phyloP scores from a whole-genome alignment of 2,888 invertebrate species.

The Mythimna ferrago region DNA sequence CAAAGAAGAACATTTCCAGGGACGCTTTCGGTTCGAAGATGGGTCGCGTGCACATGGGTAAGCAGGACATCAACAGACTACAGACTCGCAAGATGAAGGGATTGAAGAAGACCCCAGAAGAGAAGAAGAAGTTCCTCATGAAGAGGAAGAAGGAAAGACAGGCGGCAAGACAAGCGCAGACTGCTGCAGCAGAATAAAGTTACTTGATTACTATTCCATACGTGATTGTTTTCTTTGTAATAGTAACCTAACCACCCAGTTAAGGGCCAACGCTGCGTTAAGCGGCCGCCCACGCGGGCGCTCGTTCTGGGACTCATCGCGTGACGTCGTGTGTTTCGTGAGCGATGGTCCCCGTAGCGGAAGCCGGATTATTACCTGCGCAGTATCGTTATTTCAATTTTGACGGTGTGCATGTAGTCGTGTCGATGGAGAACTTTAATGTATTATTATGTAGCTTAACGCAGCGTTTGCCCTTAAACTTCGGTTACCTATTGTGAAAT shows the following conservation, averaged over 20 bases:
- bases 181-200: conserved; percentile 72
- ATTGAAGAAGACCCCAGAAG: conserved; percentile 93
- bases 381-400: too few species aligned
- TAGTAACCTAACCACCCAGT: background rate
- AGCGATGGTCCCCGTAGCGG: too few species aligned
- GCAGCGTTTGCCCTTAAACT: too few species aligned
- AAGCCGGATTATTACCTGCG: too few species aligned
- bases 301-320: too few species aligned
- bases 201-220: conserved; percentile 66
- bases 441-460: too few species aligned
- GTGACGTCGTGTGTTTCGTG: too few species aligned
- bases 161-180: conserved; percentile 71
- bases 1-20: conserved; percentile 97
- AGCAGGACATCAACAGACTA: conserved; percentile 95
- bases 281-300: too few species aligned
- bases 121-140: conserved; percentile 91
- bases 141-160: conserved; percentile 87
- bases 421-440: too few species aligned
- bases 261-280: too few species aligned
- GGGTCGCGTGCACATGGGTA: conserved; percentile 98
- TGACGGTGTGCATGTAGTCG: too few species aligned
- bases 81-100: conserved; percentile 98
- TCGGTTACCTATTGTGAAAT: too few species aligned
- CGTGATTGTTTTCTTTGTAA: conserved; percentile 18
- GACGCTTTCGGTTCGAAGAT: conserved; percentile 97